Evolutionary conservation across 2,113 vertebrate genomes (phyloP), one percentile per base, ranked within the genome.

Genomic region (Typhlomys cinereus): DNA sequence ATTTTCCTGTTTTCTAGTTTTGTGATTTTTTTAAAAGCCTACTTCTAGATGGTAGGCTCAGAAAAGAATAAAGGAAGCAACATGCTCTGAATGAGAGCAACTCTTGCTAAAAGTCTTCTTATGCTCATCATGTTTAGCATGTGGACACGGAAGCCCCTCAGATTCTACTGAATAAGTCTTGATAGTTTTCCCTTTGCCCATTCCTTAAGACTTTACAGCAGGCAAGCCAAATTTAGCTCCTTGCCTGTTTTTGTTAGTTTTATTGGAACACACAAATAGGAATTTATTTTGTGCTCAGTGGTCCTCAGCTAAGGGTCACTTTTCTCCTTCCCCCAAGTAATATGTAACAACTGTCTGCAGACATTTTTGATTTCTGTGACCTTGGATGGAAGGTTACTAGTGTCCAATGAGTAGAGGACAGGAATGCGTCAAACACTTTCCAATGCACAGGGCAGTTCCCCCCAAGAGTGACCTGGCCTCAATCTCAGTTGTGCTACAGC

Each of bases 1-100:
- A 52, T 78, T 92, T 92, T 92, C 71, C 87, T 95, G 80, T 54
- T 87, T 48, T 57, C 31, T 57, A n/a, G 18, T 70, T 90, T 81
- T 78, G 67, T 52, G 54, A 71, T 46, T 48, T 73, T 34, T 48
- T n/a, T n/a, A n/a, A n/a, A 76, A 17, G 44, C 52, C 48, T 29
- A 23, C 69, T 48, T 93, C 48, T 59, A 78, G 69, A 69, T 31
- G 27, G 41, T 61, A 84, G 66, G 66, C n/a, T 71, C 61, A 64
- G n/a, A 36, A 36, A 62, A 54, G 48, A 88, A 39, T 41, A 62
- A 88, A 20, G 70, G 34, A 74, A 62, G 54, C 61, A 44, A 27
- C 23, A 20, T 7, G 17, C 23, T 44, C 25, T 13, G 59, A 39
- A 25, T 1, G 15, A 89, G 29, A 18, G 41, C n/a, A 12, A 14